phyloP scores from a whole-genome alignment of 2,113 vertebrate species.

The Dinomys branickii region DNA sequence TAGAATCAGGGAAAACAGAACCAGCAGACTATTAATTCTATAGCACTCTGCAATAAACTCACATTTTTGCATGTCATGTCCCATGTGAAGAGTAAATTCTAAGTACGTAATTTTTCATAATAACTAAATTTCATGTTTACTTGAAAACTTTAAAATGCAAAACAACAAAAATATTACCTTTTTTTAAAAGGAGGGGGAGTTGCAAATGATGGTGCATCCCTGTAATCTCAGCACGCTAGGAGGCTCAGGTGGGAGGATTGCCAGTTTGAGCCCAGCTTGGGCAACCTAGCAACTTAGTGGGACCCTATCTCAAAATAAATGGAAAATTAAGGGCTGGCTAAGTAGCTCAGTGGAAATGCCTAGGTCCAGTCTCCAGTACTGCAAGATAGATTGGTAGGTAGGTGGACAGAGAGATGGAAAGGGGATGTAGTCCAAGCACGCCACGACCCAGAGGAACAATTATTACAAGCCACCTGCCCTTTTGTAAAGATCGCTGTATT shows the following conservation, averaged over 20 bases:
- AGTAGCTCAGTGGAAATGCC: not conserved
- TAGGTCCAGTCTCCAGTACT: not conserved
- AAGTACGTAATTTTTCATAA: constrained; percentile 1
- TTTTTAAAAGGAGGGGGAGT: not conserved
- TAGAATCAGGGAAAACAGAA: not conserved
- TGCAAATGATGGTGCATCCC: not conserved
- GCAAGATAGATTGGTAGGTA: not conserved
- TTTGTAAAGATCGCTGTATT: not conserved
- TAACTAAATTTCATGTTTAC: constrained; percentile 20
- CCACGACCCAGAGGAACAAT: not conserved
- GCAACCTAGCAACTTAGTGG: not conserved
- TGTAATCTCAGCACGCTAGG: not conserved
- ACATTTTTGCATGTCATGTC: not conserved
- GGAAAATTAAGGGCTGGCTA: not conserved
- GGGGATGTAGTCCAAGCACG: not conserved
- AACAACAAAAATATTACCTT: not conserved
- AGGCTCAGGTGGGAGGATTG: not conserved
- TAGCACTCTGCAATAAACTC: constrained; percentile 20
- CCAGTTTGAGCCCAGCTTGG: not conserved
- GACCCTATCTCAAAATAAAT: not conserved
- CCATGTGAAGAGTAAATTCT: constrained; percentile 18
- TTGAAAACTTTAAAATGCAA: constrained; percentile 18
- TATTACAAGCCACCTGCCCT: not conserved
- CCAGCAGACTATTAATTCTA: not conserved
- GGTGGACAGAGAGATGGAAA: not conserved